Evolutionary conservation across 1,140 invertebrate species (phyloP), one percentile per base, ranked within the genome.

Genomic region (Eurosta solidaginis): DNA sequence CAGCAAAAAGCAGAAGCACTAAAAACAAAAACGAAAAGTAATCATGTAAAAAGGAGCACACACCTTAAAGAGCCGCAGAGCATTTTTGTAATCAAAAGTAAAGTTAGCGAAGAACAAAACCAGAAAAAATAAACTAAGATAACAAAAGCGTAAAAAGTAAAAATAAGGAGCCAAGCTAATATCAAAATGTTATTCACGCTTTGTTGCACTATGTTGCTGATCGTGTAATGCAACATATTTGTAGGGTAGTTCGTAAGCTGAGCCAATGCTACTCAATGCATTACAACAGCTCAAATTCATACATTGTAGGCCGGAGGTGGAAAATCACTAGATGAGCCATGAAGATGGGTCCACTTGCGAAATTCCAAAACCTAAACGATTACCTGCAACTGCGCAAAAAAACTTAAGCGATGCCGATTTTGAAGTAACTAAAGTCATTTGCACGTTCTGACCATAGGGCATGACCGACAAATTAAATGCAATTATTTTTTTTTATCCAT

Each of bases 131-230:
- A 52, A 52, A 52, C 49, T 12, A 12, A 44, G 5, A 44, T 12
- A 44, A 6, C 7, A 25, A 22, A 29, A 33, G n/a, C 17, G 5
- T 4, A 3, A 20, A 33, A 33, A n/a, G 5, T 4, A 3, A 20
- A 33, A 33, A n/a, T 17, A 36, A 68, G 59, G 36, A 68, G 59
- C 59, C 6, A 17, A 68, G 59, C 59, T 74, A 74, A 47, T 45
- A 74, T 47, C 40, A 47, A 74, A 74, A 74, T 74, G 73, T 45
- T 74, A 47, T 74, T 74, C 73, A 74, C 73, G 73, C 73, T 74
- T 74, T 22, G 40, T 45, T 45, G 73, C 42, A 29, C n/a, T 45
- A 74, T 74, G 73, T 74, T 42, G 73, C 73, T 74, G 73, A 47
- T 47, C 73, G 44, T 74, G 73, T 74, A 74, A 74, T 74, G 40